Evolutionary conservation across 1,140 invertebrate species (phyloP).

Genomic region (Ectropis grisescens): DNA sequence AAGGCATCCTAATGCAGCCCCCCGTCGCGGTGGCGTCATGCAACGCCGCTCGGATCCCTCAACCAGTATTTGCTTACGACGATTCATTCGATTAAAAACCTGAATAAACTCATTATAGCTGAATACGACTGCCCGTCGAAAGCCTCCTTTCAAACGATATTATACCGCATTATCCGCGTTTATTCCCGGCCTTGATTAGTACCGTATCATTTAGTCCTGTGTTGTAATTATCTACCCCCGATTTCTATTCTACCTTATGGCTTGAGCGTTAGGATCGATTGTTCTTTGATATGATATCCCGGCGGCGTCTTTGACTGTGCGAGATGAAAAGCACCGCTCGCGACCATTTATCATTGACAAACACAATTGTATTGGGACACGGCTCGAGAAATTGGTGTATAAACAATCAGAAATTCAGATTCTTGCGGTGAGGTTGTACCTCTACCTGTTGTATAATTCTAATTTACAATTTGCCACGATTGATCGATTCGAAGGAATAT

Average conservation of each 20-base stretch:
- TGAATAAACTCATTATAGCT: constrained; percentile 66
- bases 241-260: constrained; percentile 14
- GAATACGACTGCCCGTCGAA: constrained; percentile 61
- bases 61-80: constrained; percentile 57
- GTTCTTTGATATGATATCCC: constrained; percentile 7
- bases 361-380: constrained; percentile 64
- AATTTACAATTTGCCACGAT: too few species aligned
- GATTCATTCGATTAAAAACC: constrained; percentile 62
- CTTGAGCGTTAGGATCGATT: constrained; percentile 13
- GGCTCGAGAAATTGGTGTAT: constrained; percentile 51
- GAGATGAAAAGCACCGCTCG: constrained; percentile 62
- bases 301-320: constrained; percentile 52
- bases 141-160: constrained; percentile 62
- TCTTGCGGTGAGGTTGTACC: too few species aligned
- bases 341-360: constrained; percentile 66
- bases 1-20: not conserved
- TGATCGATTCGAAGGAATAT: too few species aligned
- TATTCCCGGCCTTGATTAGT: constrained; percentile 65
- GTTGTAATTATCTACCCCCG: constrained; percentile 51
- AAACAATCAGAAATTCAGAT: constrained; percentile 47
- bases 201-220: constrained; percentile 66
- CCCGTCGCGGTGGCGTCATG: not conserved
- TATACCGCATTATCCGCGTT: constrained; percentile 63
- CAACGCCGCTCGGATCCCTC: constrained; percentile 3
- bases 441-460: too few species aligned